phyloP scores from a whole-genome alignment of 2,113 vertebrate species.

The Hemibagrus wyckioides region DNA sequence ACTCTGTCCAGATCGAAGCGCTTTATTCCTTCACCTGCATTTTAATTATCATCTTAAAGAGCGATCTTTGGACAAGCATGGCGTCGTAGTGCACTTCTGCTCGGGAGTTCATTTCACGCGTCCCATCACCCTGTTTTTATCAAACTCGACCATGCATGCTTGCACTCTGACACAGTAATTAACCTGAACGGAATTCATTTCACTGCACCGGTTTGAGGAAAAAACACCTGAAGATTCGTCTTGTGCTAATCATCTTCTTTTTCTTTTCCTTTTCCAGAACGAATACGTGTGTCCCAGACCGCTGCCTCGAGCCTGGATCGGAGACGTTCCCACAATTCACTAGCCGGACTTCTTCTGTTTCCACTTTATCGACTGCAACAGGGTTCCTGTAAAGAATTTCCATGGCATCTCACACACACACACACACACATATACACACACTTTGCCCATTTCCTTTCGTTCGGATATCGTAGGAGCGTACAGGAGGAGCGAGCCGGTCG shows the following conservation, averaged over 20 bases:
- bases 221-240: slow-evolving; percentile 48
- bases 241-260: slow-evolving; percentile 40
- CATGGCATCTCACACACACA: not conserved
- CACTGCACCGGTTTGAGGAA: slow-evolving; percentile 28
- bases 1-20: slow-evolving; percentile 26
- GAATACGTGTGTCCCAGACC: slow-evolving; percentile 77
- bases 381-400: slow-evolving; percentile 25
- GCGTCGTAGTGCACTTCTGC: not conserved
- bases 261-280: slow-evolving; percentile 63
- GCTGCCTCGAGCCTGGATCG: slow-evolving; percentile 75
- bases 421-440: not conserved
- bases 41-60: slow-evolving; percentile 54
- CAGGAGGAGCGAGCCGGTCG: not conserved
- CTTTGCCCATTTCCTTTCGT: not conserved
- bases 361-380: slow-evolving; percentile 5
- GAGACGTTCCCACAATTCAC: slow-evolving; percentile 73
- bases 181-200: slow-evolving; percentile 52
- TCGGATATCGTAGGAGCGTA: not conserved
- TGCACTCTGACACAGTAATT: slow-evolving; percentile 59
- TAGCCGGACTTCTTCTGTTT: slow-evolving; percentile 55
- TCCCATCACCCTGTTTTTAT: slow-evolving; percentile 11
- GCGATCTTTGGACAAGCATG: slow-evolving; percentile 18
- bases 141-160: slow-evolving; percentile 19
- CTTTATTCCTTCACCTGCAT: slow-evolving; percentile 40
- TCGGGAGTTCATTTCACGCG: not conserved